Percentiles rank a stretch among this genome's conserved stretches.
phyloP scores from a whole-genome alignment of 2,888 invertebrate species.

The Eilema caniola region DNA sequence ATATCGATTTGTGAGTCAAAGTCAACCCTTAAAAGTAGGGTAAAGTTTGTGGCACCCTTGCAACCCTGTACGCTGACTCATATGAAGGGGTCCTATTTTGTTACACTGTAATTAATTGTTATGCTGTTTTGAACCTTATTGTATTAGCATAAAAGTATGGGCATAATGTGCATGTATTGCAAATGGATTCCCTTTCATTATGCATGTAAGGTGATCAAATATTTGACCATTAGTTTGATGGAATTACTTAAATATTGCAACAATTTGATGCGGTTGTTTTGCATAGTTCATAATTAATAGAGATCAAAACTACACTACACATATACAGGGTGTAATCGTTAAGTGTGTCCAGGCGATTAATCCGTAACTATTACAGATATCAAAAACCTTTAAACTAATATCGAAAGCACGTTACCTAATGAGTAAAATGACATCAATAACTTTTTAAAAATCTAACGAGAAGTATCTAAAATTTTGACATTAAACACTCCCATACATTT shows the following conservation, averaged over 20 bases:
- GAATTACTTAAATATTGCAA: slow-evolving; percentile 53
- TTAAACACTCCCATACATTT: too few species aligned
- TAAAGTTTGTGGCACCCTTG: slow-evolving; percentile 61
- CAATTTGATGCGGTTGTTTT: slow-evolving; percentile 43
- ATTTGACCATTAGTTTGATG: slow-evolving; percentile 76
- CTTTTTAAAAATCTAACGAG: too few species aligned
- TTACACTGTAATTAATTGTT: slow-evolving; percentile 31
- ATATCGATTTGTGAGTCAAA: slow-evolving; percentile 75
- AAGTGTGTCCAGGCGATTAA: too few species aligned
- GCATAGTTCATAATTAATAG: slow-evolving; percentile 11
- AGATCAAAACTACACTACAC: too few species aligned
- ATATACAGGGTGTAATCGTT: too few species aligned
- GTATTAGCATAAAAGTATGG: slow-evolving; percentile 22
- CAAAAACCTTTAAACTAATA: too few species aligned
- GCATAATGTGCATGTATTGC: slow-evolving; percentile 31
- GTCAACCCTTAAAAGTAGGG: slow-evolving; percentile 66
- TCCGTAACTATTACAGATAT: too few species aligned
- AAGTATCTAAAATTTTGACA: too few species aligned
- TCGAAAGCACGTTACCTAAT: too few species aligned
- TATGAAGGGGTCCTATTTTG: slow-evolving; percentile 52
- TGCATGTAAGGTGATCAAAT: slow-evolving; percentile 63
- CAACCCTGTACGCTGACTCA: slow-evolving; percentile 66
- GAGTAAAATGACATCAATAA: too few species aligned
- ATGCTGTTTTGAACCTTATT: slow-evolving; percentile 49
- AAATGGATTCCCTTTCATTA: slow-evolving; percentile 58